A percentile compares a stretch with the other conserved stretches of the same genome.
phyloP scores from a whole-genome alignment of 1,140 invertebrate genomes.

The Sitobion miscanthi region DNA sequence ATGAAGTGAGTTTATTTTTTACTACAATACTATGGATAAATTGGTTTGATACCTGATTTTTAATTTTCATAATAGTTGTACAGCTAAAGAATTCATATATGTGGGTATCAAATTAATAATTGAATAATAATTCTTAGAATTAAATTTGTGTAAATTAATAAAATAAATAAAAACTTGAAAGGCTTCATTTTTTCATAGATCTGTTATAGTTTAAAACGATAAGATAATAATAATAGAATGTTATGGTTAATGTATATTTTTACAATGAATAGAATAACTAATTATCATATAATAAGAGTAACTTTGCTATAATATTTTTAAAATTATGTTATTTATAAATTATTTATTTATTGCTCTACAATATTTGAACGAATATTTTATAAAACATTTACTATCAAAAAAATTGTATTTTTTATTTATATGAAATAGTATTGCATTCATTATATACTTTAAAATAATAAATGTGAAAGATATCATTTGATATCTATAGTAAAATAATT shows the following conservation, averaged over 20 bases:
- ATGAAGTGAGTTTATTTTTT: not conserved
- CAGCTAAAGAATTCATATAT: not conserved
- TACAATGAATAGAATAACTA: not conserved
- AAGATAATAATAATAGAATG: not conserved
- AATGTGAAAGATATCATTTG: not conserved
- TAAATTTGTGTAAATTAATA: not conserved
- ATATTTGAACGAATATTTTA: constrained; percentile 7
- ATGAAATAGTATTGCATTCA: not conserved
- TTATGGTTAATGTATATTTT: constrained; percentile 8
- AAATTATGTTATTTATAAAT: constrained; percentile 6
- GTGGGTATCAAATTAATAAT: not conserved
- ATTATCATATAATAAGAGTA: not conserved
- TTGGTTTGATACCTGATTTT: not conserved
- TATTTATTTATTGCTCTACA: not conserved
- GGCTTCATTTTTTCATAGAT: not conserved
- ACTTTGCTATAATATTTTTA: not conserved
- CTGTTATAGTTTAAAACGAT: constrained; percentile 2
- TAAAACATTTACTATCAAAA: not conserved
- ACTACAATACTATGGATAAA: not conserved
- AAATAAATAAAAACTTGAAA: not conserved
- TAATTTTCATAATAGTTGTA: not conserved
- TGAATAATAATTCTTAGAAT: not conserved
- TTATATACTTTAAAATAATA: constrained; percentile 11
- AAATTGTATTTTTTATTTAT: not conserved
- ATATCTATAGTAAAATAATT: not conserved